Conservation (phyloP, 2,888 invertebrate genomes). For the Lomographa bimaculata region DNA sequence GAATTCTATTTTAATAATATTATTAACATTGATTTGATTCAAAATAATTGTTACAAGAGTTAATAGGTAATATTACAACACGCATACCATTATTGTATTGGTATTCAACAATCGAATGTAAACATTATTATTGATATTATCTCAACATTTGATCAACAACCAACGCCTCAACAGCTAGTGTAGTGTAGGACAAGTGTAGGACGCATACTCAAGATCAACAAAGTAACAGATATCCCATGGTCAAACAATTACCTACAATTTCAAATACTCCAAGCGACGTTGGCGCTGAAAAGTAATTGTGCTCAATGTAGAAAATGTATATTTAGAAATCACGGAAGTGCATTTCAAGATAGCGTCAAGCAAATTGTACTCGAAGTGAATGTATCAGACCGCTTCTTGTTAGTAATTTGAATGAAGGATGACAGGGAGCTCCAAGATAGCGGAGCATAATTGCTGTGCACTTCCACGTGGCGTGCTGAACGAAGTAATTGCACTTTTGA, state of each 20-base stretch:
- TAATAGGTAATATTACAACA: too few species aligned
- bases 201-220: conserved; percentile 1
- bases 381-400: conserved; percentile 5
- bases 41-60: too few species aligned
- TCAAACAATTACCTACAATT: conserved; percentile 1
- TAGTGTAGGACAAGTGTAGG: background rate
- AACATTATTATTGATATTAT: conserved; percentile 12
- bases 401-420: conserved; percentile 6
- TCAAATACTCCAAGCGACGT: conserved; percentile 3
- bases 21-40: too few species aligned
- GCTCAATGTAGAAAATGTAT: conserved; percentile 1
- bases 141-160: conserved; percentile 4
- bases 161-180: conserved; percentile 4
- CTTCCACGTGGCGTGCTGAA: background rate
- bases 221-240: conserved; percentile 1
- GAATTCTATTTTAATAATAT: too few species aligned
- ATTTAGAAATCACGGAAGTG: conserved; percentile 11
- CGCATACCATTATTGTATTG: background rate
- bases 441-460: background rate
- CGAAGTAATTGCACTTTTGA: background rate
- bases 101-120: background rate
- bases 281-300: conserved; percentile 2
- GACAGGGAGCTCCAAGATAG: conserved; percentile 11
- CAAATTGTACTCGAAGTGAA: conserved; percentile 8
- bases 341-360: conserved; percentile 12